Evolutionary conservation across 2,888 invertebrate genomes (phyloP), one percentile per base, ranked within the genome.

Genomic region (Cistogaster globosa): DNA sequence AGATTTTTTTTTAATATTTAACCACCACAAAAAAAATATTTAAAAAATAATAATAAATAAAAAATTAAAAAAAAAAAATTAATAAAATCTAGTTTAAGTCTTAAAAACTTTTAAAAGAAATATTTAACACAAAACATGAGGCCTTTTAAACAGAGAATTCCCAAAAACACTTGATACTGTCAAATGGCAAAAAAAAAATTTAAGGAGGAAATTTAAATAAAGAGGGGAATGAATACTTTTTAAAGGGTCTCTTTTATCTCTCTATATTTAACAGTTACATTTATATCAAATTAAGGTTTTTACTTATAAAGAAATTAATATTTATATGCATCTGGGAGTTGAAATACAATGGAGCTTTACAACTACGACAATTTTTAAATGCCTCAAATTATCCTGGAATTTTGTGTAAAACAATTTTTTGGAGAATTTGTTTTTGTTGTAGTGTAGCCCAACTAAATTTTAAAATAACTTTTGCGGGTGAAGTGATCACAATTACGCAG

Each of bases 21-120:
- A 58, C 16, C 12, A 22, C 18, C 58, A n/a, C 32, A 32, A 32
- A 2, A 42, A 42, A 42, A 42, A 42, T 42, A 12, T 12, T 42
- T 42, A 42, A 12, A 11, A 42, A 42, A 12, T 26, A 32, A 32
- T 32, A 32, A 32, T 32, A 32, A 32, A 32, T 32, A 7, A 26
- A 9, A 62, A 20, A 38, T n/a, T 6, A 36, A 63, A 32, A 57
- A 45, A 9, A 32, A 65, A 55, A 57, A 55, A 65, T 45, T 20
- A 36, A 75, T 65, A 32, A 63, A 75, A 63, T 48, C 45, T 60
- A 72, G 36, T 75, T 75, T 63, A 75, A 75, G 74, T 74, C 63
- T 63, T 63, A 5, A 38, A 5, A 65, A 67, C 12, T 14, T 48
- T 48, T n/a, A 16, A 48, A 14, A 16, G 16, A n/a, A 48, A 48